A percentile compares a stretch with the other conserved stretches of the same genome.
Conservation (phyloP, 2,113 vertebrate species). For the Notechis scutatus region DNA sequence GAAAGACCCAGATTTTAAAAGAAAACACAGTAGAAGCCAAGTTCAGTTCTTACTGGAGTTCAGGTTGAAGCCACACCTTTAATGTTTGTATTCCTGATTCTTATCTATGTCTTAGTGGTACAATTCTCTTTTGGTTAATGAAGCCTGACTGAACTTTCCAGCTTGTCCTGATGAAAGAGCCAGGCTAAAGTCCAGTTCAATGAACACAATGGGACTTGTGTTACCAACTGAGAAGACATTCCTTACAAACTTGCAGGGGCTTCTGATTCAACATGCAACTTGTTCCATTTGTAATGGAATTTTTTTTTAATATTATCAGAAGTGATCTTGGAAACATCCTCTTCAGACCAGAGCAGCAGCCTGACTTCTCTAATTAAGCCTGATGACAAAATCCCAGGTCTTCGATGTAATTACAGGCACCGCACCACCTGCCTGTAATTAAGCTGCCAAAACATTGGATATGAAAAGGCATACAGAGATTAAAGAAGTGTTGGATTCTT, state of each 20-base stretch:
- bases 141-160: background rate
- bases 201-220: background rate
- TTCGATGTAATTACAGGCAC: conserved; percentile 55
- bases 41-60: background rate
- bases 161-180: background rate
- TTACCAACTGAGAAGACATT: background rate
- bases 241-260: background rate
- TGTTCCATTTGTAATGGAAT: background rate
- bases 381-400: conserved; percentile 61
- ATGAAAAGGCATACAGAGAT: conserved; percentile 50
- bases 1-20: background rate
- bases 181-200: background rate
- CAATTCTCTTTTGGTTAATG: background rate
- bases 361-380: conserved; percentile 53
- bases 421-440: conserved; percentile 66
- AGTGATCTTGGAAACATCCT: conserved; percentile 38
- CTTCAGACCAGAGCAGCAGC: conserved; percentile 47
- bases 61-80: background rate
- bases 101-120: background rate
- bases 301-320: conserved; percentile 36
- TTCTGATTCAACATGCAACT: background rate
- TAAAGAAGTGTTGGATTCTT: conserved; percentile 37
- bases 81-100: background rate
- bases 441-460: conserved; percentile 68
- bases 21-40: background rate